Conservation (phyloP, 2,888 invertebrate genomes). For the Platycnemis pennipes region DNA sequence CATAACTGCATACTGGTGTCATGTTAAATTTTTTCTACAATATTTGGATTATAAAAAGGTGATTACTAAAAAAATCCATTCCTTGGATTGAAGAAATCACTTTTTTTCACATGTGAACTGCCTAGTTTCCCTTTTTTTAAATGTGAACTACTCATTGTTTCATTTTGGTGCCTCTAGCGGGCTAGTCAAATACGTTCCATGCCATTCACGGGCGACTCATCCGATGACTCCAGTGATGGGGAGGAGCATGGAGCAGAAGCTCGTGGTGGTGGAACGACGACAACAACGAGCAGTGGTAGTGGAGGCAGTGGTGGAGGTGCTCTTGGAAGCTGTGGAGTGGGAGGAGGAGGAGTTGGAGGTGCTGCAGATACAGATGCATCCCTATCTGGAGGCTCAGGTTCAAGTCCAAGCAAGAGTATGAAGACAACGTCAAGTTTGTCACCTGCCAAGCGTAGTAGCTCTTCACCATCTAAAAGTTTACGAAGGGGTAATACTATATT, state of each 20-base stretch:
- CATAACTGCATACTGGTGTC: too few species aligned
- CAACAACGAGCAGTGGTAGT: slow-evolving; percentile 80
- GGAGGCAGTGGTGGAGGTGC: slow-evolving; percentile 78
- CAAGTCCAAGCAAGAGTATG: slow-evolving; percentile 92
- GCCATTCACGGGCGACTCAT: slow-evolving; percentile 97
- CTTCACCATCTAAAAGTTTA: slow-evolving; percentile 91
- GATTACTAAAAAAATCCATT: too few species aligned
- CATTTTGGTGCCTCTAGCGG: slow-evolving; percentile 81
- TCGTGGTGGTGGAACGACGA: slow-evolving; percentile 77
- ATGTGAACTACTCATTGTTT: not conserved
- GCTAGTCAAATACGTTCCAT: slow-evolving; percentile 97
- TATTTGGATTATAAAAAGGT: too few species aligned
- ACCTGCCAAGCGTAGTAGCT: slow-evolving; percentile 91
- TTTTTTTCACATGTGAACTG: too few species aligned
- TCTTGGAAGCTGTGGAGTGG: slow-evolving; percentile 28
- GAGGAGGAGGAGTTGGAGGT: not conserved
- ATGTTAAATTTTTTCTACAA: too few species aligned
- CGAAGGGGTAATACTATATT: slow-evolving; percentile 82
- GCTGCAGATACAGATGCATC: slow-evolving; percentile 59
- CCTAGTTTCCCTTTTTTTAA: not conserved
- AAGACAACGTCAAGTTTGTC: slow-evolving; percentile 92
- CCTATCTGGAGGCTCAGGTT: slow-evolving; percentile 78
- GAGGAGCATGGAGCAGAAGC: slow-evolving; percentile 83
- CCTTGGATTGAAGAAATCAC: too few species aligned
- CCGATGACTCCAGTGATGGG: slow-evolving; percentile 94